A percentile compares a stretch with the other conserved stretches of the same genome.
phyloP scores from a whole-genome alignment of 1,140 invertebrate genomes.

The Onthophagus taurus region DNA sequence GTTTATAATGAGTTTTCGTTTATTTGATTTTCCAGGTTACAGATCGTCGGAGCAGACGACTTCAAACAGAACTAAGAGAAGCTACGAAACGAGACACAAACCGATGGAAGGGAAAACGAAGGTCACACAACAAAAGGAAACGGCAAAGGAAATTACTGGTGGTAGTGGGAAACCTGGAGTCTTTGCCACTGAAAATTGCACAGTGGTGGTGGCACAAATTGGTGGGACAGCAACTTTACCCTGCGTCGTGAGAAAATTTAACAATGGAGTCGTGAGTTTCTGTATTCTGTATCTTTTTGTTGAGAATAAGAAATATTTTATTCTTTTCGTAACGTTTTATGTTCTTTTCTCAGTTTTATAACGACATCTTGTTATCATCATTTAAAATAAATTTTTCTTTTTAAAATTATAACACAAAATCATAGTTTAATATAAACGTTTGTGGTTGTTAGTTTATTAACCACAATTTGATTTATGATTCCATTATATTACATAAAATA shows the following conservation, averaged over 20 bases:
- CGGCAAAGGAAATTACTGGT: background rate
- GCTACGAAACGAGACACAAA: constrained; percentile 7
- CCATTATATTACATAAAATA: no score
- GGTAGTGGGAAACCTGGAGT: constrained; percentile 21
- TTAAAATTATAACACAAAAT: no score
- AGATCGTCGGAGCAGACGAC: background rate
- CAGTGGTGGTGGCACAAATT: constrained; percentile 58
- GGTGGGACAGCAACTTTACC: constrained; percentile 61
- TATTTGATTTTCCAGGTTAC: no score
- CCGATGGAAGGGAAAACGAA: constrained; percentile 4
- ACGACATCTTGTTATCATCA: no score
- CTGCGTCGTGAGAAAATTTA: constrained; percentile 57
- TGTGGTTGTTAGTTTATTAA: no score
- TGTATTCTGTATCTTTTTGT: no score
- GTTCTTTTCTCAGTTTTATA: no score
- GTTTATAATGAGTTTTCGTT: no score
- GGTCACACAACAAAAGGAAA: background rate
- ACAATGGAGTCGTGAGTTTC: constrained; percentile 60
- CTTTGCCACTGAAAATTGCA: constrained; percentile 46
- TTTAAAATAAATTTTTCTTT: no score
- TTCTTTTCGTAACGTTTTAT: background rate
- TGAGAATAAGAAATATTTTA: background rate
- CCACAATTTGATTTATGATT: no score
- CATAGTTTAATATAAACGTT: no score
- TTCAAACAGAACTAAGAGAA: constrained; percentile 1